These are phyloP conservation scores for Manacus vitellinus DNA, from an alignment of 2,113 vertebrate genomes.

Conservation along the genomic window DNA sequence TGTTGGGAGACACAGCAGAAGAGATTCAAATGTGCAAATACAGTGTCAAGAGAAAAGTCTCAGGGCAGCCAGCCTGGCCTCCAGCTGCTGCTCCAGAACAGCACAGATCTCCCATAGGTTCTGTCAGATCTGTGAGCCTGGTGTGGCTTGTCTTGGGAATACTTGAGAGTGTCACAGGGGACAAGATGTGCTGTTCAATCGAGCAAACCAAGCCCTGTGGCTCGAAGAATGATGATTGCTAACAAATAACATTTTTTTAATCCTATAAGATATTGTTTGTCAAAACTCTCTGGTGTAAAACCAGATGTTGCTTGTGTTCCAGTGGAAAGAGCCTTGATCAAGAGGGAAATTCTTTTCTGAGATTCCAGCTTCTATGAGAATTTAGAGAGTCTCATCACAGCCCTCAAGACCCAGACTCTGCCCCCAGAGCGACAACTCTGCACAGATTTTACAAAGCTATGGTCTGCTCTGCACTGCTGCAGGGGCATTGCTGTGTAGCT, in stretches of 20 bases:
- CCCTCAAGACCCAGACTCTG: neutral
- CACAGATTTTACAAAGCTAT: neutral
- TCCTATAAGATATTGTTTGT: neutral
- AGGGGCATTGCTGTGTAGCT: neutral
- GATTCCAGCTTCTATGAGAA: neutral
- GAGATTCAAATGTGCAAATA: neutral
- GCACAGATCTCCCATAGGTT: neutral
- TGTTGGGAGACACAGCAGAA: neutral
- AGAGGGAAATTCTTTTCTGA: neutral
- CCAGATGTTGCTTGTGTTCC: fast-evolving
- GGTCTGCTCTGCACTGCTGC: neutral
- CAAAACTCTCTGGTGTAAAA: neutral
- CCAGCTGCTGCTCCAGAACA: neutral
- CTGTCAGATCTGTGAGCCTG: neutral
- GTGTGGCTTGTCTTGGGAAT: neutral
- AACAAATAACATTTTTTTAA: neutral
- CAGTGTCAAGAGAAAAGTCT: neutral
- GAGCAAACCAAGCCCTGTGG: neutral
- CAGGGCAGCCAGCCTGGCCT: neutral
- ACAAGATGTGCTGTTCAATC: neutral
- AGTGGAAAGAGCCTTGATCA: neutral
- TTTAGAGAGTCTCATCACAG: neutral
- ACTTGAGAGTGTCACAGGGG: too few relatives aligned
- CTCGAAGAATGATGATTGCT: neutral
- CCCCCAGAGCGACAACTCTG: neutral